Base-by-base conservation (phyloP, 2,113 vertebrate genomes). In the Bos indicus region DNA sequence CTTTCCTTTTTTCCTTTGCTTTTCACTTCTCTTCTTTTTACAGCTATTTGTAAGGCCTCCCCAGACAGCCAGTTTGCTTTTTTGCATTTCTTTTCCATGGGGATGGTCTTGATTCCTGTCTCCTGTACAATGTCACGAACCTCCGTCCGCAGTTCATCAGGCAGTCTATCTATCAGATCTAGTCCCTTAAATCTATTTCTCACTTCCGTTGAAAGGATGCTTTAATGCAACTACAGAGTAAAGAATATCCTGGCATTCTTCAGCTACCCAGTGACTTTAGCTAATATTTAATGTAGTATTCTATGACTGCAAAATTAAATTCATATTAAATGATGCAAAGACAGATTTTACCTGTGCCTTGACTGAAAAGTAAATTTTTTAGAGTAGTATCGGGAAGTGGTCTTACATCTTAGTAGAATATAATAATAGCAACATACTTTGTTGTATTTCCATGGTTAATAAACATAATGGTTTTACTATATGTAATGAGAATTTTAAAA, bases 301-400 rank as follows among this genome's bases (percentile, higher is more conserved):
- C 59, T 59, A 97, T 97, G 91, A 97, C 36, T 97, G 43, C 46
- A 94, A 85, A 97, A 60, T 94, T 64, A 0, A 90, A 87, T 94
- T 98, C 64, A 90, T 43, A 56, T 95, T 60, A 51, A 81, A 92
- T 11, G 9, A 98, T 97, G 94, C 30, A 95, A 94, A 97, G 94
- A 91, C 84, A 95, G 77, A 86, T 98, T 98, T 97, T 97, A 98
- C 97, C 97, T 92, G 93, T 98, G 95, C 88, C 30, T 94, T 96
- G 89, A 93, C 51, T 93, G 36, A 94, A 98, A 95, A 95, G 81
- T 94, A 93, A 84, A 46, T 97, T 57, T 96, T 97, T 96, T 95
- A 90, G 95, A 96, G 91, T 97, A 94, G 88, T 97, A 94, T 95
- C 87, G 54, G 52, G 52, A 98, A 96, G 86, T 96, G 57, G 52